A percentile compares a stretch with the other conserved stretches of the same genome.
Conservation (phyloP, 2,888 invertebrate genomes). For the Rhynchonema sp. region DNA sequence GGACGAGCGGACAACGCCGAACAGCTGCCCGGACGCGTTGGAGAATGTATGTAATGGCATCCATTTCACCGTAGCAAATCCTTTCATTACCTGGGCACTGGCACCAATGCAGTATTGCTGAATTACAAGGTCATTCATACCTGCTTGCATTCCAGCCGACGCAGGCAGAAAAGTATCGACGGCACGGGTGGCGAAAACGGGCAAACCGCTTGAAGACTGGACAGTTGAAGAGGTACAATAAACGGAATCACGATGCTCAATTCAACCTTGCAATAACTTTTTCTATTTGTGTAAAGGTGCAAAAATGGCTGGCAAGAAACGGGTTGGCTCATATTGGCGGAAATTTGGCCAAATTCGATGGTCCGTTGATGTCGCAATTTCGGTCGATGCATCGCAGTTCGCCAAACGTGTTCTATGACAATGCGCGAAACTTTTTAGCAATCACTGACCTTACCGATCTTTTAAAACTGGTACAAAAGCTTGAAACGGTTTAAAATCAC, state of each 20-base stretch:
- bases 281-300: too few species aligned
- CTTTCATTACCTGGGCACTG: too few species aligned
- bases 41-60: too few species aligned
- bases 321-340: neutral
- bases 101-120: too few species aligned
- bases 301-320: neutral
- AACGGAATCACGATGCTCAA: neutral
- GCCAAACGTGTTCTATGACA: conserved; percentile 3
- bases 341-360: conserved; percentile 1
- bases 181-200: neutral
- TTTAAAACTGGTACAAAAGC: neutral
- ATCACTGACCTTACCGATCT: neutral
- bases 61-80: too few species aligned
- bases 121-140: too few species aligned
- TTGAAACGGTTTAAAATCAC: neutral
- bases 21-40: too few species aligned
- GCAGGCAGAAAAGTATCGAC: too few species aligned
- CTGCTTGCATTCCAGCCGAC: too few species aligned
- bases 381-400: neutral
- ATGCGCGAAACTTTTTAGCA: neutral
- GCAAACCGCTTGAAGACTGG: neutral
- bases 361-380: neutral
- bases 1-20: neutral
- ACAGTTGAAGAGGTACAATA: neutral
- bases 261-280: too few species aligned